Evolutionary conservation across 2,888 invertebrate species (phyloP).

Genomic region (Philopedon plagiatum): DNA sequence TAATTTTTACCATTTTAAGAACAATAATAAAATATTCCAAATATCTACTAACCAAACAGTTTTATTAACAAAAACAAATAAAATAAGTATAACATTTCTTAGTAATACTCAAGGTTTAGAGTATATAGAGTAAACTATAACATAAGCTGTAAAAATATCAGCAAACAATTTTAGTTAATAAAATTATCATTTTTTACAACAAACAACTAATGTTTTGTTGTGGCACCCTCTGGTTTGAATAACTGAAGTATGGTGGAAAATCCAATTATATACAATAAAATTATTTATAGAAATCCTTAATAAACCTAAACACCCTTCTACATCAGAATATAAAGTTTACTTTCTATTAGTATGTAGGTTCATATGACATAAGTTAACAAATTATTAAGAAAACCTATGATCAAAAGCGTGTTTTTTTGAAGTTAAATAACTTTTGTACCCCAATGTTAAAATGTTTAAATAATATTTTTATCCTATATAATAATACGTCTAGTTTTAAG

Average conservation of each 20-base stretch:
- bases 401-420: too few species aligned
- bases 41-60: conserved; percentile 22
- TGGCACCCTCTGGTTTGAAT: background rate
- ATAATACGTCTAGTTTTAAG: too few species aligned
- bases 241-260: background rate
- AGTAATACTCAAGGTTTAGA: conserved; percentile 13
- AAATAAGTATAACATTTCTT: conserved; percentile 18
- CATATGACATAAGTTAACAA: too few species aligned
- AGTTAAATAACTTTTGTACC: too few species aligned
- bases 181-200: background rate
- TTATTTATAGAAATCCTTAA: background rate
- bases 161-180: conserved; percentile 2
- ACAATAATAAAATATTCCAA: conserved; percentile 12
- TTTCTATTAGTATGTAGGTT: too few species aligned
- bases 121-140: background rate
- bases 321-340: too few species aligned
- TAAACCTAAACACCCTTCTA: background rate
- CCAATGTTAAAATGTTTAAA: too few species aligned
- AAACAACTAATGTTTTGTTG: conserved; percentile 6
- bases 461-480: too few species aligned
- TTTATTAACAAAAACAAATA: conserved; percentile 31
- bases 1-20: conserved; percentile 7
- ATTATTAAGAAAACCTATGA: too few species aligned
- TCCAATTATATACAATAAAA: background rate
- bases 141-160: conserved; percentile 1